Percentiles rank a stretch among this genome's conserved stretches.
Conservation (phyloP, 1,140 invertebrate genomes). For the Psix sp. region DNA sequence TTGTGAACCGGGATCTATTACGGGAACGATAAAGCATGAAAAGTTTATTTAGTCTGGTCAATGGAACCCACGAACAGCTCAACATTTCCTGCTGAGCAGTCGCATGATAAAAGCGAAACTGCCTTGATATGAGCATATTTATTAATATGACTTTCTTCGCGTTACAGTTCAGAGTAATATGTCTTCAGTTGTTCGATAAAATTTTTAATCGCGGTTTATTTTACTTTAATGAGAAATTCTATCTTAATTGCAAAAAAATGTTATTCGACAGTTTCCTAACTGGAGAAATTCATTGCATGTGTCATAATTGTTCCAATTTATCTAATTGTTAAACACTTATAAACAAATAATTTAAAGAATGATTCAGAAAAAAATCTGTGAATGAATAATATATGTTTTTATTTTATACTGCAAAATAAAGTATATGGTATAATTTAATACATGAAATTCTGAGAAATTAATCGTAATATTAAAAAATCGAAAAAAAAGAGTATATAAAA, state of each 20-base stretch:
- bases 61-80: conserved; percentile 10
- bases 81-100: conserved; percentile 34
- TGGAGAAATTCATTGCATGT: too few relatives aligned
- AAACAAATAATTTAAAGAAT: too few relatives aligned
- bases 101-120: conserved; percentile 45
- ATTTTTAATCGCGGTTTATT: conserved; percentile 11
- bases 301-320: too few relatives aligned
- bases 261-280: conserved; percentile 6
- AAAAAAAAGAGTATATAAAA: too few relatives aligned
- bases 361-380: too few relatives aligned
- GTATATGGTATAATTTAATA: too few relatives aligned
- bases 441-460: too few relatives aligned
- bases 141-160: conserved; percentile 48
- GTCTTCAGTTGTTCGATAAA: conserved; percentile 15
- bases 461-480: too few relatives aligned
- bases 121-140: conserved; percentile 37
- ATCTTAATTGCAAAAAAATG: conserved; percentile 17
- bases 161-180: conserved; percentile 15
- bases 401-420: too few relatives aligned
- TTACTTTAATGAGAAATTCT: conserved; percentile 10
- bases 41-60: conserved; percentile 44
- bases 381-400: too few relatives aligned
- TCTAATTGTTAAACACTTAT: too few relatives aligned
- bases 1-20: conserved; percentile 10
- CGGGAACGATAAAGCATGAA: conserved; percentile 14